phyloP scores from a whole-genome alignment of 2,797 vertebrate genomes.

The Acipenser transmontanus region DNA sequence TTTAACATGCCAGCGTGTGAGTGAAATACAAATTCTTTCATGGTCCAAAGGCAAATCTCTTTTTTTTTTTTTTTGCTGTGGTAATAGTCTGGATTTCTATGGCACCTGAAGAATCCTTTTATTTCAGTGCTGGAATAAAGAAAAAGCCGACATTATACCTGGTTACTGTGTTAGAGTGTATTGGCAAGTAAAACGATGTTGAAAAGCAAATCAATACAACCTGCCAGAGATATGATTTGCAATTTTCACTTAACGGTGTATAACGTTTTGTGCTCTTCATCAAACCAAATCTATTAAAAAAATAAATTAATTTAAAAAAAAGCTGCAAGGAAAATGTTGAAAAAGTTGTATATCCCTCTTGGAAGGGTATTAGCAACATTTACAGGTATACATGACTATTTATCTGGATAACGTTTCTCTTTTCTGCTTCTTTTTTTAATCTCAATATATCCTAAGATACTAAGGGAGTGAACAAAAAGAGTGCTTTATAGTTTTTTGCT shows the following conservation, averaged over 20 bases:
- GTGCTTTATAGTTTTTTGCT: too few relatives aligned
- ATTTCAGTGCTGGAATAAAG: not conserved
- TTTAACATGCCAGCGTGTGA: not conserved
- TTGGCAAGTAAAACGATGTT: not conserved
- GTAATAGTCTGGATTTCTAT: conserved; percentile 1
- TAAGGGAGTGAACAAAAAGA: too few relatives aligned
- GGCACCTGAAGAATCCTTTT: not conserved
- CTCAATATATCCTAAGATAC: too few relatives aligned
- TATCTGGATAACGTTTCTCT: too few relatives aligned
- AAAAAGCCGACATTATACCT: not conserved
- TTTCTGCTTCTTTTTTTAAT: too few relatives aligned
- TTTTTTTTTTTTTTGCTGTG: conserved; percentile 6
- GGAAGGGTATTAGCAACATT: too few relatives aligned
- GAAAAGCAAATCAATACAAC: conserved; percentile 6
- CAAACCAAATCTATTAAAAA: not conserved
- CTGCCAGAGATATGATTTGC: not conserved
- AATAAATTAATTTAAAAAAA: too few relatives aligned
- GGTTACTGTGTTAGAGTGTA: not conserved
- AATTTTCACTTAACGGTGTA: not conserved
- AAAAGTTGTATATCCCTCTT: too few relatives aligned
- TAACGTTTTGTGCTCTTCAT: not conserved
- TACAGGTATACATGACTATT: too few relatives aligned
- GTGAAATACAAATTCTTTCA: not conserved
- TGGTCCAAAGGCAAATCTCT: not conserved
- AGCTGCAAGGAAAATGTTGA: too few relatives aligned